Evolutionary conservation across 2,888 invertebrate genomes (phyloP).

Genomic region (Calameuta filiformis): DNA sequence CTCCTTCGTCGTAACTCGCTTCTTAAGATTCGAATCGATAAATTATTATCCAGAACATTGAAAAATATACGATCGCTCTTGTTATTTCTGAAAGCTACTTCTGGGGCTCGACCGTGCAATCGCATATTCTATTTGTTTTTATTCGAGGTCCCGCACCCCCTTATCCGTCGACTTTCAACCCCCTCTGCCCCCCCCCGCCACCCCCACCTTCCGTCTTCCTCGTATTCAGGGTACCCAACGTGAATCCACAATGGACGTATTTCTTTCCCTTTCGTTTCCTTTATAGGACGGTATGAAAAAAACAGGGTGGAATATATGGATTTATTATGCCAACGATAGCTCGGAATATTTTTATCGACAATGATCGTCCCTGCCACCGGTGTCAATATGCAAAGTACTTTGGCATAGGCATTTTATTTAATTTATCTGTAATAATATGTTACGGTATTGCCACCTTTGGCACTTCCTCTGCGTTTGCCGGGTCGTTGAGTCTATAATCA

Average conservation of each 20-base stretch:
- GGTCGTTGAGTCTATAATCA: neutral
- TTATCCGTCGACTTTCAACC: too few species aligned
- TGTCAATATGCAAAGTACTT: neutral
- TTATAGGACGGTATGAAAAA: neutral
- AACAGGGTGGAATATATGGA: neutral
- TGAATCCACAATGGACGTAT: too few species aligned
- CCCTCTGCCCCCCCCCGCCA: too few species aligned
- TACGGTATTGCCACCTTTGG: neutral
- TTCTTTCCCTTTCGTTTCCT: too few species aligned
- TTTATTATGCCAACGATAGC: neutral
- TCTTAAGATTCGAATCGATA: neutral
- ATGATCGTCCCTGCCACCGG: neutral
- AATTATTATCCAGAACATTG: neutral
- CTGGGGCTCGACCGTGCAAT: neutral
- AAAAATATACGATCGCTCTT: neutral
- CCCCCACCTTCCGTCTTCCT: neutral
- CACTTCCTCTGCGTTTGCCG: neutral
- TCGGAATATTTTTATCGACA: neutral
- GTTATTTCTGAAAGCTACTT: neutral
- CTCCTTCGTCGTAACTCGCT: neutral
- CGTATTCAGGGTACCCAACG: neutral
- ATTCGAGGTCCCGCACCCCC: neutral
- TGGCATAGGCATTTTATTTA: neutral
- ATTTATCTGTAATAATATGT: neutral
- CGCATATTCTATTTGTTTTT: neutral